Evolutionary conservation across 2,113 vertebrate species (phyloP).

Genomic region (Gadus macrocephalus): DNA sequence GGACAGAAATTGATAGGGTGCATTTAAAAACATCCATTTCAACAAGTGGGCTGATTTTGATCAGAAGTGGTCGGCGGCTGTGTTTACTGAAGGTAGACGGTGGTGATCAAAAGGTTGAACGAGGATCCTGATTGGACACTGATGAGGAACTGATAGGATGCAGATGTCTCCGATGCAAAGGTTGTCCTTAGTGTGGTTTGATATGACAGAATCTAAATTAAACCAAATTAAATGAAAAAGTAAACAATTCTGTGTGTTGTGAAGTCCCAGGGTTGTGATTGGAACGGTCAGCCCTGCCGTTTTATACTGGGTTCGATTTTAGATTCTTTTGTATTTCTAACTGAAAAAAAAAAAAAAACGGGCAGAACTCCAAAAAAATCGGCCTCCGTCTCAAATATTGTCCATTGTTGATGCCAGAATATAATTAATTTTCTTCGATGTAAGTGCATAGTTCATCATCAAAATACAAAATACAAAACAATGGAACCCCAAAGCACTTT

Average conservation of each 20-base stretch:
- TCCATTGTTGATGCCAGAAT: too few species aligned
- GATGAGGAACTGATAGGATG: slow-evolving; percentile 18
- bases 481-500: too few species aligned
- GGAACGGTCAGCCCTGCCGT: too few species aligned
- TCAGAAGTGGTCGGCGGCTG: slow-evolving; percentile 15
- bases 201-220: not conserved
- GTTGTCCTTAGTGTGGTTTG: slow-evolving; percentile 15
- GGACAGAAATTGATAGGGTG: slow-evolving; percentile 2
- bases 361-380: too few species aligned
- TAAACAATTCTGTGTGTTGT: not conserved
- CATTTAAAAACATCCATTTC: slow-evolving; percentile 8
- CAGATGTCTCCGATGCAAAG: slow-evolving; percentile 29
- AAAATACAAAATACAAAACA: too few species aligned
- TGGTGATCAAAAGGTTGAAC: slow-evolving; percentile 32
- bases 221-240: not conserved
- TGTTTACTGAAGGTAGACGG: slow-evolving; percentile 24
- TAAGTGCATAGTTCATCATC: too few species aligned
- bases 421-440: too few species aligned
- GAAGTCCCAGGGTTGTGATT: too few species aligned
- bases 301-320: too few species aligned
- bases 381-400: too few species aligned
- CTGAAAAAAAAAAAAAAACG: too few species aligned
- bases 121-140: slow-evolving; percentile 21
- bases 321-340: too few species aligned
- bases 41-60: slow-evolving; percentile 7